Conservation (phyloP, 2,888 invertebrate genomes). For the Cheilosia variabilis region DNA sequence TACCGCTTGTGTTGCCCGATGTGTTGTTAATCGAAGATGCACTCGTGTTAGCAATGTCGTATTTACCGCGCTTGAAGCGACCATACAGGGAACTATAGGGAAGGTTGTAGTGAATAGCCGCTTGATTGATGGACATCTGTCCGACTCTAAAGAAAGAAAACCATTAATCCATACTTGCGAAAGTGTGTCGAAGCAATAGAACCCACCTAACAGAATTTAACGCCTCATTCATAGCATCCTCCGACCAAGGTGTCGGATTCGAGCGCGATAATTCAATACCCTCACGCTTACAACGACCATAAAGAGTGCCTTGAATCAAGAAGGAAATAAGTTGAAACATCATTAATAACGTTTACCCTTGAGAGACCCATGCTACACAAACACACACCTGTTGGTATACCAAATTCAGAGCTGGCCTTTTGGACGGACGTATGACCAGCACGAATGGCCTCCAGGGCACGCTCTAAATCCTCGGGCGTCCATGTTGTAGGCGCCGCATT, state of each 20-base stretch:
- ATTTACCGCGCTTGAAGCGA: conserved; percentile 94
- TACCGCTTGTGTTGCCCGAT: conserved; percentile 82
- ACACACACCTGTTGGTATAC: conserved; percentile 91
- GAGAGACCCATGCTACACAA: background rate
- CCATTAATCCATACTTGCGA: background rate
- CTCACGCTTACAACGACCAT: conserved; percentile 94
- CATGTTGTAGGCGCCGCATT: conserved; percentile 95
- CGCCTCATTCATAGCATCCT: conserved; percentile 95
- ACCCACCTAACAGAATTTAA: conserved; percentile 92
- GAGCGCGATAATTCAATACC: conserved; percentile 94
- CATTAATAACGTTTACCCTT: conserved; percentile 9
- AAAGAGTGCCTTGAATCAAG: conserved; percentile 88
- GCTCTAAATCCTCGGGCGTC: conserved; percentile 92
- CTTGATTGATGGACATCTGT: conserved; percentile 97
- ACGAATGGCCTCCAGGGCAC: conserved; percentile 92
- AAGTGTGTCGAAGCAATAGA: background rate
- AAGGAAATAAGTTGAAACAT: background rate
- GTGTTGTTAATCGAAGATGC: conserved; percentile 81
- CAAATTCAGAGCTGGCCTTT: conserved; percentile 93
- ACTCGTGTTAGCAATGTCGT: conserved; percentile 85
- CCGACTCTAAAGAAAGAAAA: conserved; percentile 87
- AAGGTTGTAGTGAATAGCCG: conserved; percentile 95
- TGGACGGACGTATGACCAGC: conserved; percentile 93
- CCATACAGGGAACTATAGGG: conserved; percentile 96
- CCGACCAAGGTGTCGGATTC: conserved; percentile 97